Conservation (phyloP, 2,888 invertebrate species). For the Sepioteuthis lessoniana region DNA sequence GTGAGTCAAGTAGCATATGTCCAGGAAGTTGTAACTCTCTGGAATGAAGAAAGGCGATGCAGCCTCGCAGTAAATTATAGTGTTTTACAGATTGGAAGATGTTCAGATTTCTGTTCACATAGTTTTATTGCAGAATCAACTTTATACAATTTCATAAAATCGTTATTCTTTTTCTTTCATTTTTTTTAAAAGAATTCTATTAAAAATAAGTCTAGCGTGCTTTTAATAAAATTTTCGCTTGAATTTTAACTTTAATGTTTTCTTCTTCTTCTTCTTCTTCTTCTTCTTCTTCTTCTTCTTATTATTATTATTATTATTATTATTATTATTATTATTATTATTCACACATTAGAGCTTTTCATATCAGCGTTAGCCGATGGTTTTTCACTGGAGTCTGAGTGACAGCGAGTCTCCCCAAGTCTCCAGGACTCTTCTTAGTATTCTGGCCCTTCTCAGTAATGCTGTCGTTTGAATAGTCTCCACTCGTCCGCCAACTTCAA, state of each 20-base stretch:
- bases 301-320: background rate
- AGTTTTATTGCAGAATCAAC: background rate
- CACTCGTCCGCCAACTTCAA: too few relatives aligned
- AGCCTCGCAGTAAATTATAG: background rate
- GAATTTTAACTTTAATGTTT: background rate
- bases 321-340: too few relatives aligned
- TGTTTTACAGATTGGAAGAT: background rate
- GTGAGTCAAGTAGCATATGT: background rate
- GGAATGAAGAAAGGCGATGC: background rate
- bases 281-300: background rate
- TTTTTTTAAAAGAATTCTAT: background rate
- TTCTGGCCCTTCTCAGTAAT: too few relatives aligned
- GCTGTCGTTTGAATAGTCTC: too few relatives aligned
- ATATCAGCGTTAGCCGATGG: too few relatives aligned
- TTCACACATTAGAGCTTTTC: too few relatives aligned
- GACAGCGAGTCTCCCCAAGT: too few relatives aligned
- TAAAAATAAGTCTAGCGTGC: too few relatives aligned
- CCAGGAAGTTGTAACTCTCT: background rate
- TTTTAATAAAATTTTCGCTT: too few relatives aligned
- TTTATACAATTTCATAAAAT: background rate
- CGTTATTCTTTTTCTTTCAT: background rate
- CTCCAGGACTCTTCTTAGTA: too few relatives aligned
- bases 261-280: background rate
- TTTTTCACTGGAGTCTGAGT: too few relatives aligned
- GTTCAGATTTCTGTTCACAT: background rate